Evolutionary conservation across 2,888 invertebrate species (phyloP).

Genomic region (Synanthedon tipuliformis): DNA sequence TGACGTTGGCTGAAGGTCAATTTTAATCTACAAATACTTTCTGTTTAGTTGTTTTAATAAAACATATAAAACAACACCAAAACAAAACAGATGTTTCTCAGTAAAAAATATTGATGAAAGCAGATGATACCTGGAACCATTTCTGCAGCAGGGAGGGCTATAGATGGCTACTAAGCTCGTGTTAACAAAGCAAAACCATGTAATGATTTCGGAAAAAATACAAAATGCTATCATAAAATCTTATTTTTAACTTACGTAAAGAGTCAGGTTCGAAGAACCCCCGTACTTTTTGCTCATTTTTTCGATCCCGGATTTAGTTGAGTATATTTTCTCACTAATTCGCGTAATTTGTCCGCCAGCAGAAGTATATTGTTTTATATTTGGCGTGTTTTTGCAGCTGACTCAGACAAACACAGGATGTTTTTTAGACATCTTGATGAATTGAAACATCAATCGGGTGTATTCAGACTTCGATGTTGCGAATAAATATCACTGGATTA

Average conservation of each 20-base stretch:
- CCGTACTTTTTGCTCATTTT: neutral
- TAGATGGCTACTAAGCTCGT: too few relatives aligned
- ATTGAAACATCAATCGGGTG: conserved; percentile 15
- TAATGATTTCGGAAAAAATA: too few relatives aligned
- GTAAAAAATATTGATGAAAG: too few relatives aligned
- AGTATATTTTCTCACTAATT: conserved; percentile 1
- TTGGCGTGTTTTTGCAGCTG: neutral
- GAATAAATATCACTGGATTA: neutral
- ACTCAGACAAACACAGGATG: neutral
- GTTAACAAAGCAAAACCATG: too few relatives aligned
- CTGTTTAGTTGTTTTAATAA: too few relatives aligned
- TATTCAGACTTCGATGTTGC: neutral
- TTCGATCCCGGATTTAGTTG: neutral
- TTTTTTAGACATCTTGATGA: conserved; percentile 11
- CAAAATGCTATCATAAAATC: too few relatives aligned
- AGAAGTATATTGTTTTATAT: neutral
- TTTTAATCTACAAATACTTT: too few relatives aligned
- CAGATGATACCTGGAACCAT: too few relatives aligned
- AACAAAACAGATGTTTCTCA: too few relatives aligned
- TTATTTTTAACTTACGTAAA: neutral
- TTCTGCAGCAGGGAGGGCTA: too few relatives aligned
- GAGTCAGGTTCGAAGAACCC: neutral
- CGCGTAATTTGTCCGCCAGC: neutral
- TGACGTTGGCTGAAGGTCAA: too few relatives aligned
- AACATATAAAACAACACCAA: too few relatives aligned